Evolutionary conservation across 2,113 vertebrate species (phyloP).

Genomic region (Pangasianodon hypophthalmus): DNA sequence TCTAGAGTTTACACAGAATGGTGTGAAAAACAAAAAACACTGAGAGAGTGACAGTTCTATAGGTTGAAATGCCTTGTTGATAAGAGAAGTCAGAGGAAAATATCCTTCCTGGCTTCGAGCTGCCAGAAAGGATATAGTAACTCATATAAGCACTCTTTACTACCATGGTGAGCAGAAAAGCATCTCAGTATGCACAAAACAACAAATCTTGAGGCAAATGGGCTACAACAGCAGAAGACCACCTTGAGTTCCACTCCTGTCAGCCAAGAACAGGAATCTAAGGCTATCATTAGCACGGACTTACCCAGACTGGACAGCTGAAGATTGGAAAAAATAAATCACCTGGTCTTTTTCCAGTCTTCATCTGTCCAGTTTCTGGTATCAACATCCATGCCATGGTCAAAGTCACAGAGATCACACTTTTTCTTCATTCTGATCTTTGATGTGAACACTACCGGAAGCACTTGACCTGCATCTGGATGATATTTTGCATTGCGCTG

Average conservation of each 20-base stretch:
- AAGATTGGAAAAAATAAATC: neutral
- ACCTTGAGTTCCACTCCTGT: neutral
- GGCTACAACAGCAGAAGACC: neutral
- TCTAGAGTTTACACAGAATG: neutral
- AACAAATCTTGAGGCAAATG: neutral
- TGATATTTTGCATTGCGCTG: neutral
- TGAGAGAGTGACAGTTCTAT: neutral
- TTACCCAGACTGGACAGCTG: neutral
- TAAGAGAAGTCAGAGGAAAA: neutral
- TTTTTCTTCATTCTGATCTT: neutral
- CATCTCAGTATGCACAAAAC: neutral
- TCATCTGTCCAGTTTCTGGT: neutral
- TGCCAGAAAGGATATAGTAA: neutral
- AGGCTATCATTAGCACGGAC: neutral
- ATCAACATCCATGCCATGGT: neutral
- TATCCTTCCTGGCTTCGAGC: neutral
- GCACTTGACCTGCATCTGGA: neutral
- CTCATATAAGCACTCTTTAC: neutral
- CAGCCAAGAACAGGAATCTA: neutral
- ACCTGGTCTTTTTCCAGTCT: neutral
- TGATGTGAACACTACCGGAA: neutral
- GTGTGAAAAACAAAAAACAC: neutral
- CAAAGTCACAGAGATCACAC: too few species aligned
- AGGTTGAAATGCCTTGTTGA: neutral
- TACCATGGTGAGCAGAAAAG: neutral